Evolutionary conservation across 2,888 invertebrate genomes (phyloP), one percentile per base, ranked within the genome.

Genomic region (Epinotia bilunana): DNA sequence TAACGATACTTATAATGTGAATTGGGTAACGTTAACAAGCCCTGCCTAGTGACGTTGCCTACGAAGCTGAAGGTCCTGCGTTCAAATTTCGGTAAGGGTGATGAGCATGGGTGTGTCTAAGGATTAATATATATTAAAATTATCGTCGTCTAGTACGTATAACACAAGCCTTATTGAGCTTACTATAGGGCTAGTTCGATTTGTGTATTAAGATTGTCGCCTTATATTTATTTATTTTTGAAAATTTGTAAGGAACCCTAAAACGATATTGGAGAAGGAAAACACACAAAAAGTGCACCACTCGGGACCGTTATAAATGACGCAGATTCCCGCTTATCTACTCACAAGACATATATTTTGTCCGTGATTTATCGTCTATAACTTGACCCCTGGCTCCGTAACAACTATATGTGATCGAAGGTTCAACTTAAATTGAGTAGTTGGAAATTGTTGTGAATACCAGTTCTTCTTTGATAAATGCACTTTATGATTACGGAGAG

Each of bases 381-480:
- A 53, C n/a, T n/a, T 53, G 7, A 53, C 0, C 53, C n/a, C n/a
- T 53, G 1, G 13, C n/a, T 49, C 16, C 49, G 16, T 49, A 53
- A 53, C 53, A n/a, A 53, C 16, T n/a, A n/a, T 53, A 53, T 6
- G 53, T 53, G n/a, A 53, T n/a, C n/a, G 13, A 6, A 53, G 53
- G 1, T 53, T 7, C 16, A n/a, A 6, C 16, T n/a, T 39, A 39
- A 39, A 7, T n/a, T n/a, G 53, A 13, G n/a, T 53, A 53, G 16
- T 7, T 9, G 9, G 9, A 39, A 33, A 7, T 13, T 1, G n/a
- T 53, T 53, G 53, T 53, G 53, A 53, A 53, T n/a, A n/a, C n/a
- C 16, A 53, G n/a, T n/a, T 39, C 39, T 33, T 7, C n/a, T 46
- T 28, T 67, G 67, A 67, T 67, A 67, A 67, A 67, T 67, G 67